Conservation (phyloP, 2,113 vertebrate species). For the Lasiurus borealis region DNA sequence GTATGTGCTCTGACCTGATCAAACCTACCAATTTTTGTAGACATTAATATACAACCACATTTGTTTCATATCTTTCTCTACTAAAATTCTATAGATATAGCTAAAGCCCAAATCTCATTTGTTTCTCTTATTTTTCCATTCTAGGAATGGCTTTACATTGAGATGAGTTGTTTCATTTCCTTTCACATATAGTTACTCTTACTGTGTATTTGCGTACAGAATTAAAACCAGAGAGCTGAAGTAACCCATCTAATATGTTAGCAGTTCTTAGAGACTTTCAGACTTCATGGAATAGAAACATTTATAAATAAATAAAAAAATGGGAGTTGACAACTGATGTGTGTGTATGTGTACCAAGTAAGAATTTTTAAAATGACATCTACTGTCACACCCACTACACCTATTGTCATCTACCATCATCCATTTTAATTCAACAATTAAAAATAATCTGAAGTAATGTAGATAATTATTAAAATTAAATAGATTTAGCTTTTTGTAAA, state of each 20-base stretch:
- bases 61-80: no score
- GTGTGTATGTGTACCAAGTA: not conserved
- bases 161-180: not conserved
- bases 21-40: not conserved
- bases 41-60: no score
- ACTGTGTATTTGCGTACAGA: not conserved
- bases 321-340: not conserved
- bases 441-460: not conserved
- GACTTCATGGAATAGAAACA: not conserved
- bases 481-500: constrained; percentile 2
- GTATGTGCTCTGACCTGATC: not conserved
- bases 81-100: no score
- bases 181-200: not conserved
- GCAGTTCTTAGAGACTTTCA: not conserved
- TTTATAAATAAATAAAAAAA: not conserved
- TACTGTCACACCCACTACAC: not conserved
- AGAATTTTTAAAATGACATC: not conserved
- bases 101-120: no score
- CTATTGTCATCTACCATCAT: not conserved
- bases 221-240: not conserved
- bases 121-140: not conserved
- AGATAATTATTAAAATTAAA: constrained; percentile 24
- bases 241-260: not conserved
- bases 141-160: not conserved
- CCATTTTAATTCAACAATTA: constrained; percentile 4